phyloP scores from a whole-genome alignment of 1,140 invertebrate genomes.

The Stenopsyche tienmushanensis region DNA sequence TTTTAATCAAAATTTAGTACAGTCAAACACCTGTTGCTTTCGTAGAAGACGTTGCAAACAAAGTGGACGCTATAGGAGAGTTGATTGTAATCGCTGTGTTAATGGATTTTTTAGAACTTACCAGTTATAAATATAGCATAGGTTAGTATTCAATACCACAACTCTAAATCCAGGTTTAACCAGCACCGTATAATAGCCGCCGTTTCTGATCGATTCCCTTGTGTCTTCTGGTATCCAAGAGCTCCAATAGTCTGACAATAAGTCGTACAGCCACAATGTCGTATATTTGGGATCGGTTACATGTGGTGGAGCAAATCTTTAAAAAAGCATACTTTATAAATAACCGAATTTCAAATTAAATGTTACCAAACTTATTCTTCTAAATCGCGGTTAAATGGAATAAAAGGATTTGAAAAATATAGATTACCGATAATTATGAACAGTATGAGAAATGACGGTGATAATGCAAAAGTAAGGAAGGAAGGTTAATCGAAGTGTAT shows the following conservation, averaged over 20 bases:
- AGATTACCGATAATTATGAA: too few species aligned
- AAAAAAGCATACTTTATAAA: background rate
- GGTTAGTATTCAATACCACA: conserved; percentile 73
- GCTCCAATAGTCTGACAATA: conserved; percentile 65
- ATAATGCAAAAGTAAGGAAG: too few species aligned
- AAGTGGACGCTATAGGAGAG: too few species aligned
- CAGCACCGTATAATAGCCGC: conserved; percentile 71
- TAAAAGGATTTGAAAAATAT: too few species aligned
- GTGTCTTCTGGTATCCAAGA: conserved; percentile 65
- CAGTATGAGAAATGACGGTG: too few species aligned
- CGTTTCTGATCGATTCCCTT: conserved; percentile 60
- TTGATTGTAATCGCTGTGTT: too few species aligned
- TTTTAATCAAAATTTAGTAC: background rate
- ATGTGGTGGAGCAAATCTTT: conserved; percentile 58
- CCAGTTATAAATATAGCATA: conserved; percentile 73
- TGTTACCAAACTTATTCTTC: background rate
- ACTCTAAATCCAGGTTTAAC: conserved; percentile 66
- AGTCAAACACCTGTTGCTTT: too few species aligned
- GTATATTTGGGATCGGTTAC: conserved; percentile 55
- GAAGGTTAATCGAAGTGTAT: too few species aligned
- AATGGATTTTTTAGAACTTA: conserved; percentile 53
- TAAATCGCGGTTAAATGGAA: too few species aligned
- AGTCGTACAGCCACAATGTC: conserved; percentile 70
- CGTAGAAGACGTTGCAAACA: too few species aligned
- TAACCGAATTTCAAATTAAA: conserved; percentile 1